Evolutionary conservation across 2,888 invertebrate species (phyloP), one percentile per base, ranked within the genome.

Genomic region (Athrips mouffetella): DNA sequence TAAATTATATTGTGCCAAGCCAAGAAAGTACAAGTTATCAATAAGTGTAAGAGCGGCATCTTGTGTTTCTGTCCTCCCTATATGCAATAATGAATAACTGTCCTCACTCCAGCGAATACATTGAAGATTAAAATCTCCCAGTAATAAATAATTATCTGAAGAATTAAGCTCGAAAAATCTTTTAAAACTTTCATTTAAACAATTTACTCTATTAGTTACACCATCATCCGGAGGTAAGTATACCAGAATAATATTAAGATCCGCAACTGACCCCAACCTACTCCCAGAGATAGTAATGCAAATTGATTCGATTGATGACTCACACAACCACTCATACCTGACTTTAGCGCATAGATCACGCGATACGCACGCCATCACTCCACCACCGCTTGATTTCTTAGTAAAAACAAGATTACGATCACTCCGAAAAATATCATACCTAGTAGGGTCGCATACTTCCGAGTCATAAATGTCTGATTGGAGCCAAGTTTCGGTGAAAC

Each of bases 101-200:
- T 29, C 29, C 27, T 11, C 10, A 16, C 10, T 10, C 42, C 42
- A 42, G 16, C 4, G 6, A 2, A 42, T 6, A 18, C 29, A 42
- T 2, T 7, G 5, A 3, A 42, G n/a, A 29, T 42, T 42, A n/a
- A 42, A 42, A n/a, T 42, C 42, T 2, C 42, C 42, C 16, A 42
- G 1, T 5, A 42, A 11, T 18, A 42, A 18, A 10, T 29, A 29
- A 7, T 42, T 29, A 18, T 42, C 29, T 3, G 13, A 5, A 2
- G 42, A 29, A 10, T 29, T 29, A 10, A 20, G n/a, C 6, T 42
- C 42, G 13, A n/a, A 20, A 18, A 42, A 29, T 2, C 29, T 13
- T 29, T 27, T 42, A 29, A 29, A n/a, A 29, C 21, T 42, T 10
- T 25, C 13, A 2, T 20, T 18, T 10, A 37, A 5, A 10, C 8